Evolutionary conservation across 2,888 invertebrate species (phyloP), one percentile per base, ranked within the genome.

Genomic region (Atherix ibis): DNA sequence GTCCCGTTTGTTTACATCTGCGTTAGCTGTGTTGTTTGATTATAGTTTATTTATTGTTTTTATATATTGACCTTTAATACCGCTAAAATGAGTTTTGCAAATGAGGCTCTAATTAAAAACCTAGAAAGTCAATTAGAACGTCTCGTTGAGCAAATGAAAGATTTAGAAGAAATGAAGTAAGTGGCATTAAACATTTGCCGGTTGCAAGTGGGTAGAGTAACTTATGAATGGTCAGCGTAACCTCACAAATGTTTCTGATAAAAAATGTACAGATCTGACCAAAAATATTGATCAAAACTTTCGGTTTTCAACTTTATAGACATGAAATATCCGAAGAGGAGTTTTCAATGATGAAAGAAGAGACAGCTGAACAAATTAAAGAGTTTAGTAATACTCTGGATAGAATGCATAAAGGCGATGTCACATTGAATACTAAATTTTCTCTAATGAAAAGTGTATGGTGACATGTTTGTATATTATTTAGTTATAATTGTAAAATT

Each of bases 151-250:
- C 78, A 81, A 51, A 52, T 81, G 29, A 62, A 68, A 30, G 80
- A 81, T 54, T 59, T 81, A 39, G 79, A 80, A 51, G 70, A 71
- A 48, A 71, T 69, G 66, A 72, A 66, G 78, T 78, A 56, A 50
- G 58, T 42, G n/a, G n/a, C n/a, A n/a, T n/a, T n/a, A n/a, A n/a
- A n/a, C n/a, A n/a, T n/a, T n/a, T n/a, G n/a, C n/a, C n/a, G n/a
- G n/a, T n/a, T n/a, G n/a, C n/a, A n/a, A n/a, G n/a, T n/a, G n/a
- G n/a, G n/a, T n/a, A n/a, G n/a, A n/a, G n/a, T n/a, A n/a, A n/a
- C n/a, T n/a, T n/a, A n/a, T n/a, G n/a, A n/a, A n/a, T n/a, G n/a
- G n/a, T n/a, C n/a, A n/a, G n/a, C n/a, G n/a, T n/a, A n/a, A n/a
- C n/a, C n/a, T n/a, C n/a, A n/a, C n/a, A n/a, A n/a, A n/a, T n/a